These are phyloP conservation scores for Limulus polyphemus DNA, from an alignment of 2,888 invertebrate genomes.

Conservation along the genomic window DNA sequence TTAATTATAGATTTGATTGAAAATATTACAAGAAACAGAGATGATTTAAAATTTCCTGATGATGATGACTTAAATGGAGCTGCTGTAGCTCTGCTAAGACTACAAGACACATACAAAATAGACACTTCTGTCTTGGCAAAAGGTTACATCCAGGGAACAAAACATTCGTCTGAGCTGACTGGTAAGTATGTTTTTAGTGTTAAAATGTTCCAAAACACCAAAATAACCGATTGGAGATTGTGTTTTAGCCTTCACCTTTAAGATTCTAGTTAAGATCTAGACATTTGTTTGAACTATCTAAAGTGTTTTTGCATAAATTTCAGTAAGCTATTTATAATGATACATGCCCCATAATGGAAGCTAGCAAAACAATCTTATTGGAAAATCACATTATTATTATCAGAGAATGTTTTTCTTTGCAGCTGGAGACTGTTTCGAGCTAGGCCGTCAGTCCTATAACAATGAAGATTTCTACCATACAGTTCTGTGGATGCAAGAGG, in stretches of 20 bases:
- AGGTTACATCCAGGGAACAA: slow-evolving; percentile 74
- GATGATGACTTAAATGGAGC: slow-evolving; percentile 91
- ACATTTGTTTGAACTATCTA: too few species aligned
- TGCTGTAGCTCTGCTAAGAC: slow-evolving; percentile 78
- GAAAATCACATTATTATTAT: too few species aligned
- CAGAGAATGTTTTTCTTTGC: slow-evolving; percentile 12
- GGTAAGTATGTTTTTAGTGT: too few species aligned
- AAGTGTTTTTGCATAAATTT: too few species aligned
- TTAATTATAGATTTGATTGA: slow-evolving; percentile 50
- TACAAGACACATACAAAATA: slow-evolving; percentile 88
- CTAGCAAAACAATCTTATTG: too few species aligned
- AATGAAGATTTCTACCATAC: slow-evolving; percentile 86
- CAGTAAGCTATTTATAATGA: too few species aligned
- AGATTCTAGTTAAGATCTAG: too few species aligned
- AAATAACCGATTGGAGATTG: too few species aligned
- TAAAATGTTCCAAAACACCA: too few species aligned
- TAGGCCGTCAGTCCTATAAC: slow-evolving; percentile 85
- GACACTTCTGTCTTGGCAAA: slow-evolving; percentile 72
- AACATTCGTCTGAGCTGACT: slow-evolving; percentile 51
- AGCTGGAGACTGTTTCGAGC: slow-evolving; percentile 89
- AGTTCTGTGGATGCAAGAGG: slow-evolving; percentile 88
- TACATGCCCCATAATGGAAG: too few species aligned
- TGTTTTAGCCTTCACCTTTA: too few species aligned
- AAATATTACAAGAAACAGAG: slow-evolving; percentile 60
- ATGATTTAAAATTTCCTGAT: slow-evolving; percentile 67